These are phyloP conservation scores for Drosophila pseudotakahashii DNA, from an alignment of 2,888 invertebrate species.

Conservation along the genomic window DNA sequence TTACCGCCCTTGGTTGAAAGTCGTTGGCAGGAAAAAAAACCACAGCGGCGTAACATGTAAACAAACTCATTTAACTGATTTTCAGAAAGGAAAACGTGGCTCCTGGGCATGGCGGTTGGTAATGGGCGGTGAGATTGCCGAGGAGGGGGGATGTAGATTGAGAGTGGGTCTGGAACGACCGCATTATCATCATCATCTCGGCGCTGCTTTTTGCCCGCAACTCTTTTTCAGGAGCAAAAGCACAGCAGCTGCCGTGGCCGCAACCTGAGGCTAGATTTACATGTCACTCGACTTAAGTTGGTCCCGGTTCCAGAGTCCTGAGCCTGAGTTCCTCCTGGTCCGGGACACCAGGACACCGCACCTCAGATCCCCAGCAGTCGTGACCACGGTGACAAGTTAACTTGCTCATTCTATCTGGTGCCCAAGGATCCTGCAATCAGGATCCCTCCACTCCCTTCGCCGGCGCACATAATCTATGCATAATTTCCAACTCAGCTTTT, in stretches of 20 bases:
- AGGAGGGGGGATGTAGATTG: constrained; percentile 1
- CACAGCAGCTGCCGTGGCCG: constrained; percentile 62
- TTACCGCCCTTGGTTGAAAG: constrained; percentile 28
- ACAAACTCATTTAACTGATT: constrained; percentile 80
- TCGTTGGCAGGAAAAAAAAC: constrained; percentile 22
- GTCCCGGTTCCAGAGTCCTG: constrained; percentile 3
- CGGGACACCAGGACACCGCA: constrained; percentile 49
- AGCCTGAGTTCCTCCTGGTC: constrained; percentile 33
- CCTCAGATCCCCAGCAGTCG: constrained; percentile 20
- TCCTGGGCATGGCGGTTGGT: constrained; percentile 54
- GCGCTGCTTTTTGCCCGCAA: constrained; percentile 47
- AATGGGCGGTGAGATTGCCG: constrained; percentile 49
- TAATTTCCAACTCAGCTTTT: constrained; percentile 60
- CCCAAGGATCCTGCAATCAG: constrained; percentile 24
- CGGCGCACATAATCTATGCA: constrained; percentile 73
- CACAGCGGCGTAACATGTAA: constrained; percentile 66
- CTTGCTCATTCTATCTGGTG: constrained; percentile 50
- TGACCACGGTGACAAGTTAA: constrained; percentile 44
- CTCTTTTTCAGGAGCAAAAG: constrained; percentile 52
- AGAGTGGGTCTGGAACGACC: constrained; percentile 33
- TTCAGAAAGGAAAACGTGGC: constrained; percentile 70
- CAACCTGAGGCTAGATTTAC: constrained; percentile 77
- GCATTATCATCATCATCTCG: constrained; percentile 49
- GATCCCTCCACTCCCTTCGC: constrained; percentile 48
- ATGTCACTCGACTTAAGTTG: constrained; percentile 73